Percentiles rank a stretch among this genome's conserved stretches.
Evolutionary conservation across 2,797 vertebrate species (phyloP).

Genomic region (Gallinago solitaria): DNA sequence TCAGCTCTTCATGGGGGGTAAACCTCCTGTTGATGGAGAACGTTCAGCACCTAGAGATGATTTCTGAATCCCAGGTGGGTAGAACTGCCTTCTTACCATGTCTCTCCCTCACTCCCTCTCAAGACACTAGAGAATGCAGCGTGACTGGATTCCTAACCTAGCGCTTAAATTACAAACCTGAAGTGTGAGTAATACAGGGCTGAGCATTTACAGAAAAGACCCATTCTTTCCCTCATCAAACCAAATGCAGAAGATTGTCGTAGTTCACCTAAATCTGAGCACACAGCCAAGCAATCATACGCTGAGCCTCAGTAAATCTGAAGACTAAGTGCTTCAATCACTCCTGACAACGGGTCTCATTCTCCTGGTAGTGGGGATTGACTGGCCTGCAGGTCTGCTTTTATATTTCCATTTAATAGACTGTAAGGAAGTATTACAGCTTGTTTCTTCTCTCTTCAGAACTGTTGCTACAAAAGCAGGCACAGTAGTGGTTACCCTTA

Average conservation of each 20-base stretch:
- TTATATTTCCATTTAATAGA: background rate
- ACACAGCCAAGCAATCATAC: background rate
- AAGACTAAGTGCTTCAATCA: background rate
- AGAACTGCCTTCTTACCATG: background rate
- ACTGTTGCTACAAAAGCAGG: background rate
- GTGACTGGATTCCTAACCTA: background rate
- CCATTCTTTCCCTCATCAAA: background rate
- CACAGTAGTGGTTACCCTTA: background rate
- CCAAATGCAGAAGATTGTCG: background rate
- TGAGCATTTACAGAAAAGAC: background rate
- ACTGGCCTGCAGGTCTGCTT: background rate
- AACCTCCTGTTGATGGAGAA: background rate
- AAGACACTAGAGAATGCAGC: background rate
- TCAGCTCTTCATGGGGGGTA: background rate
- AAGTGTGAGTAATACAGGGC: background rate
- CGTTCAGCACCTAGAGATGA: background rate
- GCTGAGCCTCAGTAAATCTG: background rate
- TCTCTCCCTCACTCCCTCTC: background rate
- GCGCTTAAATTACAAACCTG: background rate
- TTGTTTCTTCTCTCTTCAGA: background rate
- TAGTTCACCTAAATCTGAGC: background rate
- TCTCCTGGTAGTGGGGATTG: background rate
- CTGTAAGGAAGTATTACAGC: background rate
- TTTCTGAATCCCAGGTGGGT: background rate
- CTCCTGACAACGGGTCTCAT: background rate